phyloP scores from a whole-genome alignment of 2,888 invertebrate species.

The Quadriops clusia region DNA sequence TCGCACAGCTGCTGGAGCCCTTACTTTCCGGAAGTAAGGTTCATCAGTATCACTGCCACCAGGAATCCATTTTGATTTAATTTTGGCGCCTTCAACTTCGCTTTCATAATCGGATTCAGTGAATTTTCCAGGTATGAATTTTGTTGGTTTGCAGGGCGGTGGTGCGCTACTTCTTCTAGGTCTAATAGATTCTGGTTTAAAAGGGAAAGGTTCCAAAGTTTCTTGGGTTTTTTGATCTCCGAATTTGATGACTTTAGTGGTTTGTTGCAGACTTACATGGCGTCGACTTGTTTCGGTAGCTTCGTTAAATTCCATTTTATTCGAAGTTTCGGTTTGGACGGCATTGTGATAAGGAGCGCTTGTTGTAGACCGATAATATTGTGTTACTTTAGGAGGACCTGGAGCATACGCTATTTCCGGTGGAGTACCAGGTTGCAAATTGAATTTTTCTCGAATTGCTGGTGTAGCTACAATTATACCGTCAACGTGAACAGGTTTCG shows the following conservation, averaged over 20 bases:
- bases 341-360: constrained; percentile 48
- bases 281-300: constrained; percentile 52
- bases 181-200: constrained; percentile 35
- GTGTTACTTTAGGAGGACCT: constrained; percentile 38
- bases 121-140: constrained; percentile 53
- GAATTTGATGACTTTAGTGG: constrained; percentile 55
- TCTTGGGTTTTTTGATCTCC: constrained; percentile 40
- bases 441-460: constrained; percentile 27
- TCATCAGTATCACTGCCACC: constrained; percentile 45
- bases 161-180: constrained; percentile 33
- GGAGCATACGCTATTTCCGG: constrained; percentile 47
- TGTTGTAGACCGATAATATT: constrained; percentile 44
- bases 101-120: constrained; percentile 60
- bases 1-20: constrained; percentile 40
- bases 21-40: constrained; percentile 48
- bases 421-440: constrained; percentile 45
- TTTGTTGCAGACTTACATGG: constrained; percentile 56
- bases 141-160: constrained; percentile 47
- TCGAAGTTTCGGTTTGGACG: constrained; percentile 54
- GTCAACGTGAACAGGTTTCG: constrained; percentile 28
- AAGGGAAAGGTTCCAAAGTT: constrained; percentile 38
- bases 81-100: constrained; percentile 48
- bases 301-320: constrained; percentile 59
- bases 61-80: constrained; percentile 54
- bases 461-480: constrained; percentile 31